Conservation (phyloP, 2,888 invertebrate genomes). For the Dryococelus australis region DNA sequence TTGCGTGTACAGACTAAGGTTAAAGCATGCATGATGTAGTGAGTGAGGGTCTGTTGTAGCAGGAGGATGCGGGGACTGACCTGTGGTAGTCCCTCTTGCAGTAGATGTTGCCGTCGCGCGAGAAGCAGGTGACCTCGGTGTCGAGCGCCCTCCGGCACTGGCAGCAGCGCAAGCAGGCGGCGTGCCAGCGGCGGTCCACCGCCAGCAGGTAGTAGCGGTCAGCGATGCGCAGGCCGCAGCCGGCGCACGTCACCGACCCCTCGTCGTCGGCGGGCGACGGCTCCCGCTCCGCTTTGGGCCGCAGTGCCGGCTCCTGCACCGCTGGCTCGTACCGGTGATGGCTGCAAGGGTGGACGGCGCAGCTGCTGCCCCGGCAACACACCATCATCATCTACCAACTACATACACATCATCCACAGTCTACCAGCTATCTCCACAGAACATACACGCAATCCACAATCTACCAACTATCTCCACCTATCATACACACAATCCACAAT, state of each 20-base stretch:
- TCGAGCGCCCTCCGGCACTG: conserved; percentile 90
- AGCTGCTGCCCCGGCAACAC: conserved; percentile 21
- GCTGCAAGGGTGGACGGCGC: conserved; percentile 33
- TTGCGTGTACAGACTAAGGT: too few relatives aligned
- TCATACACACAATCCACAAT: too few relatives aligned
- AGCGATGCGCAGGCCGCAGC: conserved; percentile 84
- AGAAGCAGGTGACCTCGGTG: conserved; percentile 91
- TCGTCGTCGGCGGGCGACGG: conserved; percentile 58
- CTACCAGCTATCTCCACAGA: not conserved
- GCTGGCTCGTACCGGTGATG: conserved; percentile 30
- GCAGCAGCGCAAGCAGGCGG: conserved; percentile 87
- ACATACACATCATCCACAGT: not conserved
- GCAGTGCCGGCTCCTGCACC: conserved; percentile 27
- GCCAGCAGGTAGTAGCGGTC: conserved; percentile 93
- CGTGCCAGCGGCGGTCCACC: conserved; percentile 93
- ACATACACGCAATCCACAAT: too few relatives aligned
- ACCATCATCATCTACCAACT: not conserved
- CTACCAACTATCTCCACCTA: not conserved
- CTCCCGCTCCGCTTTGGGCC: conserved; percentile 41
- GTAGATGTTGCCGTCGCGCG: conserved; percentile 91
- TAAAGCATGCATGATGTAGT: too few relatives aligned
- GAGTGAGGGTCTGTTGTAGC: too few relatives aligned
- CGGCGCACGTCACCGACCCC: conserved; percentile 75
- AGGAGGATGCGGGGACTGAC: conserved; percentile 66
- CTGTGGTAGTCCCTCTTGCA: conserved; percentile 97